Evolutionary conservation across 1,140 invertebrate species (phyloP).

Genomic region (silkworm (Bombyx mori)): DNA sequence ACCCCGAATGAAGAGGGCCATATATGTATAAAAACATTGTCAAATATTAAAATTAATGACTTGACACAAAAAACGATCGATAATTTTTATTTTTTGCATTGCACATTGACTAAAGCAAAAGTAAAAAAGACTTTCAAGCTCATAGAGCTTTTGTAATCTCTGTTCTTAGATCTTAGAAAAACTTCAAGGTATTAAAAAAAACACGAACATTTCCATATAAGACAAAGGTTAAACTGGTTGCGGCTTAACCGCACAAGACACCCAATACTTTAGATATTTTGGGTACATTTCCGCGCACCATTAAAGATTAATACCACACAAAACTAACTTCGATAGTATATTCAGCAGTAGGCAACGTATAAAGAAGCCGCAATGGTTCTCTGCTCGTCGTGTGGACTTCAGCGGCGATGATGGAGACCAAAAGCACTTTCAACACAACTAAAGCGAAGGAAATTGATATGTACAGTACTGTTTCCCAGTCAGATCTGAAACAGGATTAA

Average conservation of each 20-base stretch:
- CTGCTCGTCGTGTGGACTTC: slow-evolving; percentile 23
- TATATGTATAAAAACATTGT: too few species aligned
- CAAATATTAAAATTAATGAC: too few species aligned
- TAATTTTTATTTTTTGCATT: background rate
- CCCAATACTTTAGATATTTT: background rate
- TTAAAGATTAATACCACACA: background rate
- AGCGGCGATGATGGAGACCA: slow-evolving; percentile 16
- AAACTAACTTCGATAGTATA: slow-evolving; percentile 24
- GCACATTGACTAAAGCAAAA: too few species aligned
- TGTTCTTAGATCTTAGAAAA: too few species aligned
- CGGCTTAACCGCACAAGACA: background rate
- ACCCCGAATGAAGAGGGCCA: too few species aligned
- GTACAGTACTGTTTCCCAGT: slow-evolving; percentile 9
- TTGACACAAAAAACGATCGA: background rate
- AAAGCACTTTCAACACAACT: slow-evolving; percentile 6
- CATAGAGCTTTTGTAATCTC: too few species aligned
- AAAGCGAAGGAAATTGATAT: slow-evolving; percentile 2
- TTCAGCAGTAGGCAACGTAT: slow-evolving; percentile 16
- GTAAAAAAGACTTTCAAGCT: too few species aligned
- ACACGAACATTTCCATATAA: too few species aligned
- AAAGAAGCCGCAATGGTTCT: slow-evolving; percentile 20
- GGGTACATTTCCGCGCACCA: background rate
- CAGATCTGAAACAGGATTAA: slow-evolving; percentile 7
- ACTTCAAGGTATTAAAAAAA: too few species aligned
- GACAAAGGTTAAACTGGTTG: too few species aligned